Evolutionary conservation across 1,140 invertebrate species (phyloP).

Genomic region (Oedothorax gibbosus): DNA sequence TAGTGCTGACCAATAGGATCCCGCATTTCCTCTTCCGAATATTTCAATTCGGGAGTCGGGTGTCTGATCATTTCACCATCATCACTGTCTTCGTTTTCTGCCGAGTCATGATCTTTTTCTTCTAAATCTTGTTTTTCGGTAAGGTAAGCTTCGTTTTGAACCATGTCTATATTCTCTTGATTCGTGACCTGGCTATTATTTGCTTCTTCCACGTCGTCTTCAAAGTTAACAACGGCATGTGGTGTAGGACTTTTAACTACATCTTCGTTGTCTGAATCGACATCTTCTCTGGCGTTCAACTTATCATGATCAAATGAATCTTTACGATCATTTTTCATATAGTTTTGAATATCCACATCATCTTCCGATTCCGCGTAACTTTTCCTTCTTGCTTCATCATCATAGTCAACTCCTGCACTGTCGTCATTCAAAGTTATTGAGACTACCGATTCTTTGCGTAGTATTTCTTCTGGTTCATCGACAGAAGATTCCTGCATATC

Average conservation of each 20-base stretch:
- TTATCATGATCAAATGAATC: constrained; percentile 15
- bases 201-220: constrained; percentile 18
- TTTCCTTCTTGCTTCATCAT: constrained; percentile 33
- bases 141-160: background rate
- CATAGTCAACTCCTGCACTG: constrained; percentile 16
- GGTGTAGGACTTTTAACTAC: constrained; percentile 58
- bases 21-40: constrained; percentile 55
- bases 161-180: background rate
- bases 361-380: constrained; percentile 55
- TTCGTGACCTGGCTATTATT: background rate
- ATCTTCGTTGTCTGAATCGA: constrained; percentile 53
- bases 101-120: constrained; percentile 52
- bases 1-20: constrained; percentile 49
- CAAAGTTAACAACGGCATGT: constrained; percentile 49
- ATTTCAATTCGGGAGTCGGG: constrained; percentile 54
- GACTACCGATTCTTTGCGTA: constrained; percentile 40
- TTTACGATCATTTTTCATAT: constrained; percentile 30
- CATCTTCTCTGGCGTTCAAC: constrained; percentile 6
- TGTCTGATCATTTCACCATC: constrained; percentile 61
- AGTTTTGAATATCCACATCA: constrained; percentile 53
- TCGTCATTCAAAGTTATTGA: constrained; percentile 52
- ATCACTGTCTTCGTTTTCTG: constrained; percentile 49
- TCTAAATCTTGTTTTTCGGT: constrained; percentile 51
- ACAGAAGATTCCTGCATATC: constrained; percentile 55
- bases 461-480: constrained; percentile 54